These are phyloP conservation scores for Anomalospiza imberbis DNA, from an alignment of 2,797 vertebrate genomes.

Conservation along the genomic window DNA sequence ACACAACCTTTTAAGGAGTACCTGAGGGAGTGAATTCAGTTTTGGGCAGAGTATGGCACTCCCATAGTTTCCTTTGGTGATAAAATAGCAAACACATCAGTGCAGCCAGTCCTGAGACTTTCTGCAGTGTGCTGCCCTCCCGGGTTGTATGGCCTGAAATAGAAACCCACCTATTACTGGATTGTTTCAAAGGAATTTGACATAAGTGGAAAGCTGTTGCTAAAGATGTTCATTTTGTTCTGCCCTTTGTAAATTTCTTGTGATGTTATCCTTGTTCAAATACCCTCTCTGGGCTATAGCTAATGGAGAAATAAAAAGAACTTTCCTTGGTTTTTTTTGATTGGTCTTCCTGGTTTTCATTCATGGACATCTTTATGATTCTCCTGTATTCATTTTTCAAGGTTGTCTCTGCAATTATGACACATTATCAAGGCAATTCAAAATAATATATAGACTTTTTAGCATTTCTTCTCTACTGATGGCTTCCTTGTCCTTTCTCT, in stretches of 20 bases:
- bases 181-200: slow-evolving; percentile 6
- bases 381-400: slow-evolving; percentile 67
- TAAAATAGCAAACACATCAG: rapidly evolving
- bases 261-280: slow-evolving; percentile 50
- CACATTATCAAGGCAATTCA: slow-evolving; percentile 70
- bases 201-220: background rate
- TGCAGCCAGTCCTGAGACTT: background rate
- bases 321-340: slow-evolving; percentile 49
- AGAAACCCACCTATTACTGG: slow-evolving; percentile 6
- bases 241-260: slow-evolving; percentile 23
- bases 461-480: slow-evolving; percentile 70
- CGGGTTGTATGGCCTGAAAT: background rate
- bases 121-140: background rate
- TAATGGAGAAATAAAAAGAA: slow-evolving; percentile 47
- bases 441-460: slow-evolving; percentile 74
- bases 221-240: background rate
- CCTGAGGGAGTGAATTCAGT: background rate
- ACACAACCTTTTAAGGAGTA: background rate
- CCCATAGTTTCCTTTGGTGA: background rate
- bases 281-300: slow-evolving; percentile 16
- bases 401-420: slow-evolving; percentile 71
- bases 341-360: slow-evolving; percentile 63
- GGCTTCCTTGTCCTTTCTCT: slow-evolving; percentile 68
- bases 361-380: slow-evolving; percentile 65
- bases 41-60: background rate